phyloP scores from a whole-genome alignment of 2,888 invertebrate genomes.

The Luffia ferchaultella region DNA sequence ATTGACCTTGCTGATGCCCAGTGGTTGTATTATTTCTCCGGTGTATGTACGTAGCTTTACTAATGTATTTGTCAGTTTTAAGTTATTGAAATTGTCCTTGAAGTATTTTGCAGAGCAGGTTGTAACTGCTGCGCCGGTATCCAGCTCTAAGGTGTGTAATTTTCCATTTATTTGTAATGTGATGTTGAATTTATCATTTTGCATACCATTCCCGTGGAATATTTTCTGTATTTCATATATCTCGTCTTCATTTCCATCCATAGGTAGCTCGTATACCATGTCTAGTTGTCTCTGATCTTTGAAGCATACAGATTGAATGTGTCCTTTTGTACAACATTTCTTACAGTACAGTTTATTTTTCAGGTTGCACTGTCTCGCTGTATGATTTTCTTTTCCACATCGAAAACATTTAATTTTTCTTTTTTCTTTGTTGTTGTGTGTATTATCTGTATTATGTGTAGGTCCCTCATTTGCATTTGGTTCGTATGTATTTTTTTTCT shows the following conservation, averaged over 20 bases:
- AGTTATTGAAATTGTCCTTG: not conserved
- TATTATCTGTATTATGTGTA: not conserved
- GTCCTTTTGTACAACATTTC: not conserved
- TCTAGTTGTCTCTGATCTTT: not conserved
- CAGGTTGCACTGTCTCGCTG: not conserved
- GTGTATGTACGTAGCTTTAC: not conserved
- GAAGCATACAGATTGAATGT: not conserved
- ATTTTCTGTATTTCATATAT: not conserved
- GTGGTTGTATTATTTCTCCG: not conserved
- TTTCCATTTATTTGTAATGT: constrained; percentile 3
- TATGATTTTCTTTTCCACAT: not conserved
- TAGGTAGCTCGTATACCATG: not conserved
- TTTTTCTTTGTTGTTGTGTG: not conserved
- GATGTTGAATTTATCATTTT: not conserved
- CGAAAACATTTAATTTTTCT: not conserved
- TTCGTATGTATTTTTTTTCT: not conserved
- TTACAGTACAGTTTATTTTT: not conserved
- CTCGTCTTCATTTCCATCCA: not conserved
- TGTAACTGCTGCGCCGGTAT: constrained; percentile 4
- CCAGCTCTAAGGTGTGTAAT: not conserved
- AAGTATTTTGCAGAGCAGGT: constrained; percentile 2
- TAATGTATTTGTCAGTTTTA: not conserved
- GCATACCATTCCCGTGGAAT: not conserved
- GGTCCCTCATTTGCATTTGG: not conserved
- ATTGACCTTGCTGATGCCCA: not conserved